Conservation (phyloP, 1,140 invertebrate species). For the Ips nitidus region DNA sequence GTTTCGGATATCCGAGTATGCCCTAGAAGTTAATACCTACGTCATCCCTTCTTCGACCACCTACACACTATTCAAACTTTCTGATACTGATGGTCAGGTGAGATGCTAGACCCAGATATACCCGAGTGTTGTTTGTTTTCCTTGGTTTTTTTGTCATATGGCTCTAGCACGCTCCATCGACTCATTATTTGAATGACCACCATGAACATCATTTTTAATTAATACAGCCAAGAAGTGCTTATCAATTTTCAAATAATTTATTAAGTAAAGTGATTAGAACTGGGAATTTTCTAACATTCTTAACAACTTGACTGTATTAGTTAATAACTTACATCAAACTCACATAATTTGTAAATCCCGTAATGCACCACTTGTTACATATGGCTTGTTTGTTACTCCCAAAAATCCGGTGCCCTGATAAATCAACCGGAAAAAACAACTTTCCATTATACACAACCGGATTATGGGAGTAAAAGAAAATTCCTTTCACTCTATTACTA, state of each 20-base stretch:
- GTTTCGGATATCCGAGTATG: conserved; percentile 36
- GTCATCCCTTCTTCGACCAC: conserved; percentile 20
- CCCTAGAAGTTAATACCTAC: conserved; percentile 26
- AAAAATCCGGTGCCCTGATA: no score
- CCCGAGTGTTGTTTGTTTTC: conserved; percentile 17
- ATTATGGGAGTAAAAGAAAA: conserved; percentile 12
- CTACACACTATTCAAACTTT: conserved; percentile 20
- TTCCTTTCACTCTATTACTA: neutral
- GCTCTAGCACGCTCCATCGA: conserved; percentile 26
- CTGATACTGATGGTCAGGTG: conserved; percentile 30
- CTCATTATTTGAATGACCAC: neutral
- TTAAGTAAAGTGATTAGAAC: no score
- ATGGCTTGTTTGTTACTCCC: no score
- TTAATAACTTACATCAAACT: no score
- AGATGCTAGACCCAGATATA: conserved; percentile 28
- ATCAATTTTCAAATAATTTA: no score
- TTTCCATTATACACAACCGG: neutral
- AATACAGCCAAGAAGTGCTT: no score
- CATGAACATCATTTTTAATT: no score
- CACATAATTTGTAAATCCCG: no score
- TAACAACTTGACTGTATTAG: no score
- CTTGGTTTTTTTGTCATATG: conserved; percentile 13
- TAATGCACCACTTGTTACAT: no score
- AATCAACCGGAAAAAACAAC: no score
- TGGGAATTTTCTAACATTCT: no score